phyloP scores from a whole-genome alignment of 2,888 invertebrate species.

The Nomada fabriciana region DNA sequence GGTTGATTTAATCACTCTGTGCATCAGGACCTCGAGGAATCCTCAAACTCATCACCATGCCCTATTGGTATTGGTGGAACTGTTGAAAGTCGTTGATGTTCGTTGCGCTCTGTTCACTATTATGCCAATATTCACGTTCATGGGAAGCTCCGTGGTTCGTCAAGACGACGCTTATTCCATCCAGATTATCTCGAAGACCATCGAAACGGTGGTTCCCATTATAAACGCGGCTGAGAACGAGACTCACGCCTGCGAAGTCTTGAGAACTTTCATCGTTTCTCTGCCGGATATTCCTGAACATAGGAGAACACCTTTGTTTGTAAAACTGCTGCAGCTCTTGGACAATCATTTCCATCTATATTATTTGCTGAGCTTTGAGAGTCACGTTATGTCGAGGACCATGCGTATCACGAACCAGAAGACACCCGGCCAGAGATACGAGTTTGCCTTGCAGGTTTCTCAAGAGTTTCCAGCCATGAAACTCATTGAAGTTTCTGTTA shows the following conservation, averaged over 20 bases:
- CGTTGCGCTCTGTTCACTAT: constrained; percentile 90
- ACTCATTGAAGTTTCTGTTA: constrained; percentile 88
- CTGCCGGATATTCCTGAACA: constrained; percentile 97
- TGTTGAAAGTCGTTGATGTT: constrained; percentile 79
- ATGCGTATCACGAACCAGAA: constrained; percentile 70
- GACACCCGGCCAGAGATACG: constrained; percentile 83
- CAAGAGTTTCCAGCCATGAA: constrained; percentile 88
- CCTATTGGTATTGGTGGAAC: constrained; percentile 91
- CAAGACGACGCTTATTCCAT: constrained; percentile 98
- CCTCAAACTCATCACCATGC: constrained; percentile 98
- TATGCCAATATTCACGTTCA: constrained; percentile 98
- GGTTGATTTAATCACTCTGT: constrained; percentile 93
- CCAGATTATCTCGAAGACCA: constrained; percentile 95
- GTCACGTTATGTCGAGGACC: constrained; percentile 86
- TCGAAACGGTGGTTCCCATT: constrained; percentile 95
- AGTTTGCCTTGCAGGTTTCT: constrained; percentile 89
- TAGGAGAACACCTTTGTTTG: constrained; percentile 92
- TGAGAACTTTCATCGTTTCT: constrained; percentile 96
- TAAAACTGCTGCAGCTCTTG: constrained; percentile 91
- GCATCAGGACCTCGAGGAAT: constrained; percentile 95
- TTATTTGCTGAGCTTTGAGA: constrained; percentile 89
- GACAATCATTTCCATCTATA: constrained; percentile 90
- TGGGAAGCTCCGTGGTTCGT: constrained; percentile 96
- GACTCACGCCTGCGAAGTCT: constrained; percentile 87
- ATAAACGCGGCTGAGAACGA: constrained; percentile 85